A percentile compares a stretch with the other conserved stretches of the same genome.
Conservation (phyloP, 2,797 vertebrate genomes). For the Xerus rutilus region DNA sequence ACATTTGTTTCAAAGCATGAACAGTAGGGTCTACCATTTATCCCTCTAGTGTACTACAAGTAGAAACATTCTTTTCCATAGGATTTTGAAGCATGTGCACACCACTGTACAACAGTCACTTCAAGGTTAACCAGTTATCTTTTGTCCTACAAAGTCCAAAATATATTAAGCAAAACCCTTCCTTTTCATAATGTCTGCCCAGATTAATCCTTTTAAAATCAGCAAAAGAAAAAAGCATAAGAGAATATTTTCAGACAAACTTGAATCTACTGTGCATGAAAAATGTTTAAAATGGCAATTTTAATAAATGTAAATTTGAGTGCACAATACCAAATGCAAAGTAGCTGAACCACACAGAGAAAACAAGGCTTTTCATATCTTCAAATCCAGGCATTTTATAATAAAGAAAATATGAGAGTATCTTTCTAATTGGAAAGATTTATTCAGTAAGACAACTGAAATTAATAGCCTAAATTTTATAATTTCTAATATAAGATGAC, state of each 20-base stretch:
- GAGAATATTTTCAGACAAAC: slow-evolving; percentile 86
- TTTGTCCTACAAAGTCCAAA: slow-evolving; percentile 82
- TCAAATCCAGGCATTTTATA: slow-evolving; percentile 72
- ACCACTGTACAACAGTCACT: slow-evolving; percentile 77
- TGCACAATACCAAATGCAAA: slow-evolving; percentile 88
- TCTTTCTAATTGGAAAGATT: slow-evolving; percentile 73
- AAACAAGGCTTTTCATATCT: slow-evolving; percentile 84
- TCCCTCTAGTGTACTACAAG: slow-evolving; percentile 70
- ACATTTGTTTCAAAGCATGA: slow-evolving; percentile 62
- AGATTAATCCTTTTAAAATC: slow-evolving; percentile 85
- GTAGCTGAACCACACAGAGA: slow-evolving; percentile 92
- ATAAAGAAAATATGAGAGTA: slow-evolving; percentile 71
- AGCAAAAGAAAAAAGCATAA: slow-evolving; percentile 80
- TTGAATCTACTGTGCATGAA: slow-evolving; percentile 87
- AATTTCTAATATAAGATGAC: slow-evolving; percentile 72
- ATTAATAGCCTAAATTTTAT: slow-evolving; percentile 74
- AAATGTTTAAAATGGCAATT: slow-evolving; percentile 90
- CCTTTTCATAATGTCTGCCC: slow-evolving; percentile 87
- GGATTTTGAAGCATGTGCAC: slow-evolving; percentile 82
- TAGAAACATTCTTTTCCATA: slow-evolving; percentile 79
- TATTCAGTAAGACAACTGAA: slow-evolving; percentile 69
- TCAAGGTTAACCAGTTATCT: slow-evolving; percentile 83
- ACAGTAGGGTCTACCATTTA: slow-evolving; percentile 50
- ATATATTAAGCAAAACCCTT: slow-evolving; percentile 86
- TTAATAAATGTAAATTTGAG: slow-evolving; percentile 89